These are phyloP conservation scores for Rhabdomys dilectus DNA, from an alignment of 2,113 vertebrate species.

Conservation along the genomic window DNA sequence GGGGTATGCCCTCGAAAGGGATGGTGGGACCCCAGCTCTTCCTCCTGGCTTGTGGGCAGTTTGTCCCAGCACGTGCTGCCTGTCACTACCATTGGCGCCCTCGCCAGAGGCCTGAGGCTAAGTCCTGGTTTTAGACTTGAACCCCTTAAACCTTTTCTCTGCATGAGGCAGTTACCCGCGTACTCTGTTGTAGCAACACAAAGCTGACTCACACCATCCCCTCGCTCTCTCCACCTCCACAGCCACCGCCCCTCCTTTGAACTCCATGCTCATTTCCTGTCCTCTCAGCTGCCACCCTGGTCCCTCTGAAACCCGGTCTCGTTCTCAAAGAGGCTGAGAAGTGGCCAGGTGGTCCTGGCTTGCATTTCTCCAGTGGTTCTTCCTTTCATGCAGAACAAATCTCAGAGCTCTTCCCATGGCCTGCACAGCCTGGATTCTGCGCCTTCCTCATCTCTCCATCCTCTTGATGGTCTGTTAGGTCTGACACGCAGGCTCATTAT, in stretches of 20 bases:
- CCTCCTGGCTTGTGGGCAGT: not conserved
- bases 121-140: not conserved
- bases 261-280: not conserved
- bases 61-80: not conserved
- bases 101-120: not conserved
- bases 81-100: not conserved
- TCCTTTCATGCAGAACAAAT: not conserved
- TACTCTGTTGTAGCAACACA: not conserved
- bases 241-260: not conserved
- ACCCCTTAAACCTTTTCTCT: not conserved
- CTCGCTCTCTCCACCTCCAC: not conserved
- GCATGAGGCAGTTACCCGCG: too few species aligned
- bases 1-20: not conserved
- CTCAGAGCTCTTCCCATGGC: not conserved
- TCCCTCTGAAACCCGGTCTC: not conserved
- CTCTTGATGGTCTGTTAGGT: not conserved
- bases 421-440: not conserved
- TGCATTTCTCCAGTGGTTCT: not conserved
- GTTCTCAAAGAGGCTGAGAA: not conserved
- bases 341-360: not conserved
- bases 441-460: not conserved
- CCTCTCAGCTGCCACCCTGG: not conserved
- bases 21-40: not conserved
- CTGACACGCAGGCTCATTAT: accelerated
- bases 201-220: not conserved